These are phyloP conservation scores for Paraescarpia echinospica DNA, from an alignment of 1,140 invertebrate genomes.

Conservation along the genomic window DNA sequence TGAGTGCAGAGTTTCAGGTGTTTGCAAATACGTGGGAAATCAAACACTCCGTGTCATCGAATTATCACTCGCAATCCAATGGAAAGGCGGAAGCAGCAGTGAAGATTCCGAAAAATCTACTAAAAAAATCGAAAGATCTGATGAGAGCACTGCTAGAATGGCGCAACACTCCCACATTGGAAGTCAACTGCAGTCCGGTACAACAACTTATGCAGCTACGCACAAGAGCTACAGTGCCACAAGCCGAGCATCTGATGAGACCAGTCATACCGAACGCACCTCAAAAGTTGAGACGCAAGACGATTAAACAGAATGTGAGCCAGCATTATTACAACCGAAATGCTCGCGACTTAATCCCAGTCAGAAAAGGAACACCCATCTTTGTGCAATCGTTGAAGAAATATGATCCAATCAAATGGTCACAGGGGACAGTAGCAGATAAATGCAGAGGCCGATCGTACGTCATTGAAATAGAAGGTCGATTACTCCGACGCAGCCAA, in stretches of 20 bases:
- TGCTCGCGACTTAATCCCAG: not conserved
- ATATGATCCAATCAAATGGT: too few relatives aligned
- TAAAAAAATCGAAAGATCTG: not conserved
- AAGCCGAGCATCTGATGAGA: not conserved
- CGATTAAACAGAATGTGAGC: not conserved
- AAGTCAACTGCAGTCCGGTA: not conserved
- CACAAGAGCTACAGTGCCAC: not conserved
- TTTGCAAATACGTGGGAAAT: not conserved
- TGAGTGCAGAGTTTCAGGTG: not conserved
- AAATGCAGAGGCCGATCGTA: too few relatives aligned
- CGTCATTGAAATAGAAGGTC: too few relatives aligned
- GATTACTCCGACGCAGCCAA: too few relatives aligned
- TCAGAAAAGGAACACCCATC: too few relatives aligned
- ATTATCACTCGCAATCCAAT: not conserved
- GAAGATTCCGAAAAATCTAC: not conserved
- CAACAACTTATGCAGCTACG: not conserved
- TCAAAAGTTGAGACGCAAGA: not conserved
- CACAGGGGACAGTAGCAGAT: too few relatives aligned
- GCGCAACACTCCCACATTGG: not conserved
- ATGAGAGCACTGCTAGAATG: not conserved
- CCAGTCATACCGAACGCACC: not conserved
- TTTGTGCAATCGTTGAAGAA: too few relatives aligned
- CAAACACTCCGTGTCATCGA: not conserved
- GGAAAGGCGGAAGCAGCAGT: not conserved
- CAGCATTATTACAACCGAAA: not conserved